Evolutionary conservation across 1,140 invertebrate genomes (phyloP), one percentile per base, ranked within the genome.

Genomic region (Myzus persicae): DNA sequence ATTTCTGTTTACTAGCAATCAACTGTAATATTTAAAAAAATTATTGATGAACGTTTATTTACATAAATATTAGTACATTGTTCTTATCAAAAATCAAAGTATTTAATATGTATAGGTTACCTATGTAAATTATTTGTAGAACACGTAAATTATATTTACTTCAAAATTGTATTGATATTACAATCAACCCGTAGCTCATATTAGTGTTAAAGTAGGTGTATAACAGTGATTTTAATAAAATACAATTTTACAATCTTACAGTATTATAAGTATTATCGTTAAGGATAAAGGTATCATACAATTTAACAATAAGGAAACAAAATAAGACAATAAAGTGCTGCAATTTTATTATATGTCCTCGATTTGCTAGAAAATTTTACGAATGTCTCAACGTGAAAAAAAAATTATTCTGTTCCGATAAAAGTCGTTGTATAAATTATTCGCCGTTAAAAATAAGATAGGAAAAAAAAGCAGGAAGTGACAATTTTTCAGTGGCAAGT

Each of bases 191-290:
- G 5, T 76, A 76, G 7, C n/a, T 9, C 36, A n/a, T n/a, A 67
- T 0, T n/a, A n/a, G 22, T n/a, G 11, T n/a, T 2, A 8, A 18
- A 4, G 3, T n/a, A n/a, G n/a, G n/a, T n/a, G 11, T 67, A n/a
- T 67, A n/a, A n/a, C 14, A 4, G 59, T 3, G 31, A 67, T n/a
- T 67, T 18, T 4, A 14, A n/a, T 67, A 18, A n/a, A n/a, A n/a
- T 67, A 18, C 2, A n/a, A n/a, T 67, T n/a, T 67, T 0, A n/a
- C 31, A 7, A 59, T 59, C 54, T 14, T 26, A 54, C 51, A 26
- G 24, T 26, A 26, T 26, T 54, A 31, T 31, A 31, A 31, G 31
- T 59, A 59, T 9, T 31, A 59, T 14, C 26, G 26, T 54, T 26
- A 24, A 14, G 44, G 14, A 11, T 14, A 46, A 1, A 11, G 11